phyloP scores from a whole-genome alignment of 2,113 vertebrate species.

The Mungos mungo region DNA sequence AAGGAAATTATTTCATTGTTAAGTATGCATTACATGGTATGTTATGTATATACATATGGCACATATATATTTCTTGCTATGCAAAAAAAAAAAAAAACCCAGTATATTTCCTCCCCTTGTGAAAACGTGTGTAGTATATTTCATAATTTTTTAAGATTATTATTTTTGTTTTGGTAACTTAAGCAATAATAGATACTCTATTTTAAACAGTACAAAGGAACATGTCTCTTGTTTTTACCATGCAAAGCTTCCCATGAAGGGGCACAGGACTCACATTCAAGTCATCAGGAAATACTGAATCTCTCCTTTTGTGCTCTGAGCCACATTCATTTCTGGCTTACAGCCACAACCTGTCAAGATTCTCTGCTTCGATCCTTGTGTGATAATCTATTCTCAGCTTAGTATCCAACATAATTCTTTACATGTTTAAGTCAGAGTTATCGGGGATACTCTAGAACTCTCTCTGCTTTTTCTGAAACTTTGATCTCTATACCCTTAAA shows the following conservation, averaged over 20 bases:
- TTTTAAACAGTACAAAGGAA: background rate
- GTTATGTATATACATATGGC: background rate
- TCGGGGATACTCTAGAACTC: background rate
- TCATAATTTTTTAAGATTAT: background rate
- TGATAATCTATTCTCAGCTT: background rate
- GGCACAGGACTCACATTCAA: background rate
- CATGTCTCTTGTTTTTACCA: background rate
- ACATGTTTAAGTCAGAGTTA: background rate
- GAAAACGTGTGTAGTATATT: background rate
- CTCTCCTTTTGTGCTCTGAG: background rate
- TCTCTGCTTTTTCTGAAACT: background rate
- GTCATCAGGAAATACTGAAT: background rate
- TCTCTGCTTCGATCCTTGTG: background rate
- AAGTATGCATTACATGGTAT: background rate
- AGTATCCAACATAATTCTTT: background rate
- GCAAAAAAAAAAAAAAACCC: background rate
- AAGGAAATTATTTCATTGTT: background rate
- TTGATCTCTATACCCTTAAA: background rate
- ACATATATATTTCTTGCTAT: background rate
- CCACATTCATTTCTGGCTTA: background rate
- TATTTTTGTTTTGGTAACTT: background rate
- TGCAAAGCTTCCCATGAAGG: background rate
- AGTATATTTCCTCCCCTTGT: background rate
- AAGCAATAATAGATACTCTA: background rate
- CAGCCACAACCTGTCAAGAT: background rate